Base-by-base conservation (phyloP, 2,888 invertebrate species). In the Pyrochroa serraticornis region DNA sequence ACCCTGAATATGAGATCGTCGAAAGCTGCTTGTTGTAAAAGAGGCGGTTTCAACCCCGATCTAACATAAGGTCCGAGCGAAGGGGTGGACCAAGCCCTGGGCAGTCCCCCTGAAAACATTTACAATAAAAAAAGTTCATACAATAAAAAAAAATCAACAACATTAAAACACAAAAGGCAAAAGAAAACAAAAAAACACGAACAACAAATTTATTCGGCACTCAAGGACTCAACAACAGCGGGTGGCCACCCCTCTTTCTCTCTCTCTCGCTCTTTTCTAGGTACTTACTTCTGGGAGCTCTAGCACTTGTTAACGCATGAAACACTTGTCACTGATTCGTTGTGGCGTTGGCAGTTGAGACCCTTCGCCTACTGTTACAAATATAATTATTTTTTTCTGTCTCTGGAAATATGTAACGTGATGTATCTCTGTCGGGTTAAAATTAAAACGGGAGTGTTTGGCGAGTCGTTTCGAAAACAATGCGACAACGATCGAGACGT, bases 11-110 rank as follows among this genome's bases (percentile, higher is more conserved):
- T 78, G 68, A 86, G 85, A 77, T 91, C 90, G 78, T 93, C 93
- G 80, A 94, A 92, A 37, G 92, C 89, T 39, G 93, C 93, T 77
- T 93, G 92, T 75, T 94, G 93, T 47, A 93, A 82, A 66, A 91
- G 81, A 2, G 93, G 93, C 14, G 93, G 90, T 72, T 90, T 88
- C 52, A 94, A 83, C 39, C 86, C 82, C 58, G 83, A 82, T 56
- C 88, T 82, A 68, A 85, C 81, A 70, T 75, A 77, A 49, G 82
- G 79, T 49, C 82, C 82, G 69, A 83, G 65, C 8, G 76, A 75
- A 8, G 80, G 80, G 8, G 76, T 73, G 1, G 80, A 80, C 78
- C 79, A 79, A 10, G 79, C 76, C 30, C 78, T 67, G 2, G 79
- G 79, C 7, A 80, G 65, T 44, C 76, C 75, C 36, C 75, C 81